Evolutionary conservation across 2,888 invertebrate species (phyloP).

Genomic region (Drosophila percnosoma): DNA sequence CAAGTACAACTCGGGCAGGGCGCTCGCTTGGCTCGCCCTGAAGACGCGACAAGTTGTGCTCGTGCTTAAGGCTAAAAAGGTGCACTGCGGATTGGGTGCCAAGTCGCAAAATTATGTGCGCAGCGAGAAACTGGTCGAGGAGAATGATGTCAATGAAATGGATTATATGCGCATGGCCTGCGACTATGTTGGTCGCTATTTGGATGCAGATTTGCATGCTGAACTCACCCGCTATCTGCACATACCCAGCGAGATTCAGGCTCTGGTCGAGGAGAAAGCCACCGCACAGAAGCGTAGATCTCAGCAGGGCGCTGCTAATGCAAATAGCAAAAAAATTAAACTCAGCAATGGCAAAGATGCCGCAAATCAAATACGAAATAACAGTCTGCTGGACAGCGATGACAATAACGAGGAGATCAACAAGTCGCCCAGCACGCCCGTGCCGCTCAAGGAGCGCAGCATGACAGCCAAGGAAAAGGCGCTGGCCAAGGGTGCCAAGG

Average conservation of each 20-base stretch:
- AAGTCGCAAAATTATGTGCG: slow-evolving; percentile 91
- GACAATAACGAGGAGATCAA: slow-evolving; percentile 42
- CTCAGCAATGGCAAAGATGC: slow-evolving; percentile 63
- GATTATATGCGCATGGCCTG: slow-evolving; percentile 86
- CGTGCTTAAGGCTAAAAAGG: slow-evolving; percentile 77
- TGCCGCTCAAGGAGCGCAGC: slow-evolving; percentile 83
- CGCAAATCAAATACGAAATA: slow-evolving; percentile 83
- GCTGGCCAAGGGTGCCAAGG: slow-evolving; percentile 89
- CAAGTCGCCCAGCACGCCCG: slow-evolving; percentile 36
- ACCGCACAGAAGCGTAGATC: slow-evolving; percentile 86
- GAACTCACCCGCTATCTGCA: slow-evolving; percentile 88
- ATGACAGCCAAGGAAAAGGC: slow-evolving; percentile 90
- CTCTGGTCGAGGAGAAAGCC: slow-evolving; percentile 85
- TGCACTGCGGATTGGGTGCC: slow-evolving; percentile 91
- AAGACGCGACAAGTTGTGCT: slow-evolving; percentile 88
- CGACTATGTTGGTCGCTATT: slow-evolving; percentile 92
- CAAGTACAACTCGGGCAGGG: slow-evolving; percentile 92
- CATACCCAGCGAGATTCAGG: slow-evolving; percentile 74
- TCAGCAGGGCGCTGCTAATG: slow-evolving; percentile 75
- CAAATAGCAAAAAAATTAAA: slow-evolving; percentile 85
- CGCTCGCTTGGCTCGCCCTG: slow-evolving; percentile 90
- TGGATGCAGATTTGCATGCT: slow-evolving; percentile 89
- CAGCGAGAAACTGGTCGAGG: slow-evolving; percentile 85
- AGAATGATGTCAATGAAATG: slow-evolving; percentile 82
- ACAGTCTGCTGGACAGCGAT: slow-evolving; percentile 64